Evolutionary conservation across 2,113 vertebrate genomes (phyloP).

Genomic region (Dolichallabes microphthalmus): DNA sequence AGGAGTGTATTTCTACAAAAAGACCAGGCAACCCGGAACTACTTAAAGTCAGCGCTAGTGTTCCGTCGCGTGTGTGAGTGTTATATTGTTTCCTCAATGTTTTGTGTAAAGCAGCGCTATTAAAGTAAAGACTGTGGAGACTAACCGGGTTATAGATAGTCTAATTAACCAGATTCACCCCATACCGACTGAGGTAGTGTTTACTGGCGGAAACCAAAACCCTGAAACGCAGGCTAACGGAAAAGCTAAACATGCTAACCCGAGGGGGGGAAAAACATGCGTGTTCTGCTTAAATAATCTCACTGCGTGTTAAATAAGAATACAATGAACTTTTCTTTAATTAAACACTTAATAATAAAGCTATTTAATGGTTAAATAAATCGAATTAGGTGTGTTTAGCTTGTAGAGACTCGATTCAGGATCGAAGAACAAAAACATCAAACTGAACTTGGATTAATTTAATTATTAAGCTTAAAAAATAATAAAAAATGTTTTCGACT

Average conservation of each 20-base stretch:
- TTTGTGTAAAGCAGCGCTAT: not conserved
- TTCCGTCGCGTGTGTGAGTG: conserved; percentile 45
- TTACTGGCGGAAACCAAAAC: not conserved
- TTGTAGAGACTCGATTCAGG: not conserved
- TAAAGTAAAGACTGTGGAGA: not conserved
- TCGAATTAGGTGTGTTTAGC: too few relatives aligned
- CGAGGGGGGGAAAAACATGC: not conserved
- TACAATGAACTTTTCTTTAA: not conserved
- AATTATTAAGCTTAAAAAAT: too few relatives aligned
- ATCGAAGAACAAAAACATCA: too few relatives aligned
- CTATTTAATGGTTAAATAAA: not conserved
- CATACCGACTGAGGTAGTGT: not conserved
- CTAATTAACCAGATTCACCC: too few relatives aligned
- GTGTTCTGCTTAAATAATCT: not conserved
- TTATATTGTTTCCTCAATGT: conserved; percentile 19
- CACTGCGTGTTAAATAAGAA: not conserved
- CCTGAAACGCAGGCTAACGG: not conserved
- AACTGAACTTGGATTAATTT: too few relatives aligned
- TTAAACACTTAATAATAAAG: not conserved
- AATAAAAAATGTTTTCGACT: too few relatives aligned
- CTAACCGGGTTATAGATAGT: not conserved
- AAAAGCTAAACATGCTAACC: not conserved
- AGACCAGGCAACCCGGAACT: not conserved
- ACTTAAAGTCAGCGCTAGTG: conserved; percentile 25
- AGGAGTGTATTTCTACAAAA: not conserved